Evolutionary conservation across 2,888 invertebrate species (phyloP), one percentile per base, ranked within the genome.

Genomic region (Steromphala cineraria): DNA sequence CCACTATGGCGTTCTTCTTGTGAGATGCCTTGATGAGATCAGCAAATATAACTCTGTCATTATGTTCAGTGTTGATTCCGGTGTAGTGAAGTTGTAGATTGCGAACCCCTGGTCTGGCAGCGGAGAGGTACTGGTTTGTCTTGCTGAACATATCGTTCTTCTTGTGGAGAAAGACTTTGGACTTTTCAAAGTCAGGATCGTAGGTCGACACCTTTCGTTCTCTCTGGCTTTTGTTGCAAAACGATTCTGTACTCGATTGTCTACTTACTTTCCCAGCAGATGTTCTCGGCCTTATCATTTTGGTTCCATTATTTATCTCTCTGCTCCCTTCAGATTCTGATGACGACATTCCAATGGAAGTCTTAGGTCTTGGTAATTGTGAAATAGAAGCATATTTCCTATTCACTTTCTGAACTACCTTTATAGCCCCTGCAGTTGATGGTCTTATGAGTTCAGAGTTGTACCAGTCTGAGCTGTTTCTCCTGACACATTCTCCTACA

Each of bases 101-200:
- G 62, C 81, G 82, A 46, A 88, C 79, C 4, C 89, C 89, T 13
- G 85, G 83, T 71, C 85, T 83, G 7, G 85, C 81, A 8, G 86
- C 86, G 0, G 84, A 84, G 40, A 88, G 75, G 31, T 84, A 85
- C n/a, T 87, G 87, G 56, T 85, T 87, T 5, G 87, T 83, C 19
- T 85, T 81, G 24, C 86, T 88, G 78, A 89, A 90, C 13, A 46
- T 67, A 28, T 77, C 74, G 31, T 86, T 86, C 62, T 86, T 85
- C 13, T 86, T 85, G n/a, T 88, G 87, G 15, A 88, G 82, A 79
- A 82, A 89, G 4, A 82, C 82, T 19, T 84, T 81, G 0, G 89
- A 88, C 67, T 87, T 89, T 77, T 89, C 89, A 3, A 88, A 78
- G 8, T 81, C 84, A 8, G 90, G 87, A 67, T 90, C 89, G 71